A percentile compares a stretch with the other conserved stretches of the same genome.
Evolutionary conservation across 2,113 vertebrate genomes (phyloP).

Genomic region (Colinus virginianus): DNA sequence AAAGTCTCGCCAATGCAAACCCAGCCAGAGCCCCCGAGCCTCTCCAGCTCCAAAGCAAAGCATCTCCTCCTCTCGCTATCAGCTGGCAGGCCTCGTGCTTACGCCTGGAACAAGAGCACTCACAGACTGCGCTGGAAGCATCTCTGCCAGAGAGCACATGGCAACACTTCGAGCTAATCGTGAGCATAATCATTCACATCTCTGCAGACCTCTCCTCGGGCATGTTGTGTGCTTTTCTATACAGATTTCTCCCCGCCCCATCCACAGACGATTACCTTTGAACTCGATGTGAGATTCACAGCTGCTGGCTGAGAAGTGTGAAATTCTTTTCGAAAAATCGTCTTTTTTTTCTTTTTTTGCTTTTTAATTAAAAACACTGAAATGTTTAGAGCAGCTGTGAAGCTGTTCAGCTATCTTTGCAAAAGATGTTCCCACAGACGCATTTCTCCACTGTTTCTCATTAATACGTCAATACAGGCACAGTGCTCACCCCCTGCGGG

Average conservation of each 20-base stretch:
- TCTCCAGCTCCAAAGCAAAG: neutral
- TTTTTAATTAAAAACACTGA: neutral
- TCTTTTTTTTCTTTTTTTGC: no score
- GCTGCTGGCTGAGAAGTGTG: neutral
- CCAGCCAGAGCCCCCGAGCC: neutral
- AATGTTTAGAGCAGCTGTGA: neutral
- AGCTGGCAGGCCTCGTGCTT: neutral
- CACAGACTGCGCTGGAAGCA: fast-evolving
- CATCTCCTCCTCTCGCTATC: fast-evolving
- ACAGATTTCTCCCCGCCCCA: neutral
- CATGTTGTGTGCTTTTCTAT: neutral
- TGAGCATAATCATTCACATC: neutral
- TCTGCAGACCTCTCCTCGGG: neutral
- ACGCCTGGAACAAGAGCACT: neutral
- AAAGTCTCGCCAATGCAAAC: neutral
- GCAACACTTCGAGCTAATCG: neutral
- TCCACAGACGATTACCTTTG: neutral
- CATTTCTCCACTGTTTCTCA: neutral
- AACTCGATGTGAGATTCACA: neutral
- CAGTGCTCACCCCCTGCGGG: neutral
- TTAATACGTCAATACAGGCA: fast-evolving
- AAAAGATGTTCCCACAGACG: neutral
- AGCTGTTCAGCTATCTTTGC: neutral
- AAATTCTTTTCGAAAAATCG: neutral
- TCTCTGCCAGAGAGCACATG: neutral